phyloP scores from a whole-genome alignment of 2,888 invertebrate species.

The Nomada hirtipes region DNA sequence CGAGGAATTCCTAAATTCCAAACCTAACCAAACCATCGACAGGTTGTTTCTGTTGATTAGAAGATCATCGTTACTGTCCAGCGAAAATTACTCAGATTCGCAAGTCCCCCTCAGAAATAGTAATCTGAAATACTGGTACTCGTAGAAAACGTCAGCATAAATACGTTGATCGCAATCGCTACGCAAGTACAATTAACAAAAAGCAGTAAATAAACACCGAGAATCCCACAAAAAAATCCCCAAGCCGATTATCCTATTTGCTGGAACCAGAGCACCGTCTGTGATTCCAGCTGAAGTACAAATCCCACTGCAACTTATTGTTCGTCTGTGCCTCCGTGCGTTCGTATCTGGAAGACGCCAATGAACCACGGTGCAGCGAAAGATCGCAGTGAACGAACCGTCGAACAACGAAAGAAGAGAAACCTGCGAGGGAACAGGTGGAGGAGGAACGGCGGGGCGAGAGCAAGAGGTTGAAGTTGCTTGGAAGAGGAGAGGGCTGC shows the following conservation, averaged over 20 bases:
- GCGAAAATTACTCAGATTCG: no score
- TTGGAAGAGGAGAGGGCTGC: conserved; percentile 31
- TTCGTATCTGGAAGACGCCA: conserved; percentile 52
- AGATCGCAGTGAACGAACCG: not conserved
- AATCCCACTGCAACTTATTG: conserved; percentile 10
- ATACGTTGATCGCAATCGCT: no score
- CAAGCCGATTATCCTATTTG: conserved; percentile 72
- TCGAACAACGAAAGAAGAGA: conserved; percentile 32
- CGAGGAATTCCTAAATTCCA: no score
- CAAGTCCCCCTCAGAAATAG: no score
- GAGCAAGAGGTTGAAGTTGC: conserved; percentile 17
- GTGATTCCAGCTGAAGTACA: conserved; percentile 62
- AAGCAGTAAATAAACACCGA: no score
- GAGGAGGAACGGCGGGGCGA: conserved; percentile 5
- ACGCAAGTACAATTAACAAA: no score
- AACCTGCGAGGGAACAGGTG: conserved; percentile 26
- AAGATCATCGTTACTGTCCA: no score
- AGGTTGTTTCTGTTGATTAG: no score
- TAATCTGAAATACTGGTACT: no score
- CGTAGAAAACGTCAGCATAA: no score
- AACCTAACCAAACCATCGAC: no score
- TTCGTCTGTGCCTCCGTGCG: conserved; percentile 36
- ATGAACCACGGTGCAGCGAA: conserved; percentile 10
- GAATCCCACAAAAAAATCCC: no score
- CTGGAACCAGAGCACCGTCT: conserved; percentile 52